A percentile compares a stretch with the other conserved stretches of the same genome.
Conservation (phyloP, 1,140 invertebrate species). For the Vollenhovia emeryi region DNA sequence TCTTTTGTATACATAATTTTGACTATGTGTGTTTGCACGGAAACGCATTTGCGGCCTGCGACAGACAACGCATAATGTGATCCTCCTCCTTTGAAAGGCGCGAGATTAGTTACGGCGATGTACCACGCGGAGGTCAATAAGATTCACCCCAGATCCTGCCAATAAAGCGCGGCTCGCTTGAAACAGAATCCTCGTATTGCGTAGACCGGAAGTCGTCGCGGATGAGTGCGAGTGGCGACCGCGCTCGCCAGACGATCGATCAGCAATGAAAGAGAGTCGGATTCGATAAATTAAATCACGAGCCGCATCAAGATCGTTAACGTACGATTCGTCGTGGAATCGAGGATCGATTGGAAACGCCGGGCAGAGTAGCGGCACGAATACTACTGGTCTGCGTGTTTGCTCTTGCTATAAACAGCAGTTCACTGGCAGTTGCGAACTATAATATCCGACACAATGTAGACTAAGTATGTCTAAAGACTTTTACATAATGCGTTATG, state of each 20-base stretch:
- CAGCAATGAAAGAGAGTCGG: slow-evolving; percentile 49
- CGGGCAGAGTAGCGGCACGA: not conserved
- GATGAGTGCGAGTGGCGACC: slow-evolving; percentile 55
- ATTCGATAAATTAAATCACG: slow-evolving; percentile 72
- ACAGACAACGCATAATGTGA: not conserved
- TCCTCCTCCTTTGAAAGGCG: not conserved
- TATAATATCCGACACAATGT: slow-evolving; percentile 28
- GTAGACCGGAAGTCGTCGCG: slow-evolving; percentile 59
- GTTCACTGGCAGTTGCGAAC: not conserved
- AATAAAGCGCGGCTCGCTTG: slow-evolving; percentile 23
- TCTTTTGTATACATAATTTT: not conserved
- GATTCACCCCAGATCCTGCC: slow-evolving; percentile 40
- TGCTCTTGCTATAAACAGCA: slow-evolving; percentile 16
- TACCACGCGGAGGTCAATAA: slow-evolving; percentile 37
- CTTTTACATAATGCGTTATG: slow-evolving; percentile 37
- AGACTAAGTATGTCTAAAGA: slow-evolving; percentile 8
- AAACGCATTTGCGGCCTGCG: not conserved
- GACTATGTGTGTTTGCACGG: not conserved
- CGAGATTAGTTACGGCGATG: slow-evolving; percentile 26
- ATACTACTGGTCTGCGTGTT: not conserved
- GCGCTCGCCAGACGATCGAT: slow-evolving; percentile 55
- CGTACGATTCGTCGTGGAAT: slow-evolving; percentile 70
- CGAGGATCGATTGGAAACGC: slow-evolving; percentile 27
- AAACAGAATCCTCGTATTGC: slow-evolving; percentile 28
- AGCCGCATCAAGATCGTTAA: slow-evolving; percentile 74